Evolutionary conservation across 2,888 invertebrate genomes (phyloP), one percentile per base, ranked within the genome.

Genomic region (Agonum fuliginosum): DNA sequence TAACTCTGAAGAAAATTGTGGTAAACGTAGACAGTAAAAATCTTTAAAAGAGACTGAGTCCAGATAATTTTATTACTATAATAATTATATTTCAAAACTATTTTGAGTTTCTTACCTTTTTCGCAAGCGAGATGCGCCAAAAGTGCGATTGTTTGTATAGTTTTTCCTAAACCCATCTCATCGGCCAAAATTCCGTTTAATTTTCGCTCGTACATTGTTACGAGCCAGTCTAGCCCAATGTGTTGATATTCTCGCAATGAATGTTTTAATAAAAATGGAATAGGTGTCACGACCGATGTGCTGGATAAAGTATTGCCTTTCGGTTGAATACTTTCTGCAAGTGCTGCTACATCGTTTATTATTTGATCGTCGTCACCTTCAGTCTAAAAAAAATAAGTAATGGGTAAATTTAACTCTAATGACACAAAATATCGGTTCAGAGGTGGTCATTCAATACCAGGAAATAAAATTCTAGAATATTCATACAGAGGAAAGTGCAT

Each of bases 81-180:
- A n/a, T n/a, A n/a, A 51, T n/a, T 41, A 22, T 73, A 27, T 22
- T 12, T 12, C n/a, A n/a, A 43, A 58, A 76, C 30, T 27, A 41
- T 8, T 12, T 14, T 48, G 37, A 0, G 20, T 19, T 22, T 51
- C 1, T 34, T 51, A 86, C 92, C 91, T 84, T 93, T 93, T 84
- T 96, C 97, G 83, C 96, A 95, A 19, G 98, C 98, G 81, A 98
- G 89, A 89, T 98, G 97, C 20, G 97, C 97, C 79, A 98, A 88
- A 80, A 98, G 89, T 5, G 98, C 95, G 83, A 98, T 98, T 0
- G 97, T 98, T 89, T 98, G 98, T 84, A 98, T 97, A 17, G 98
- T 98, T 90, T 98, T 98, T 80, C 98, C 98, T 81, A 98, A 90
- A 83, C 97, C 97, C 97, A 98, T 98, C 89, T 97, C 97, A 88